Percentiles rank a stretch among this genome's conserved stretches.
Conservation (phyloP, 2,797 vertebrate species). For the Eleutherodactylus coqui region DNA sequence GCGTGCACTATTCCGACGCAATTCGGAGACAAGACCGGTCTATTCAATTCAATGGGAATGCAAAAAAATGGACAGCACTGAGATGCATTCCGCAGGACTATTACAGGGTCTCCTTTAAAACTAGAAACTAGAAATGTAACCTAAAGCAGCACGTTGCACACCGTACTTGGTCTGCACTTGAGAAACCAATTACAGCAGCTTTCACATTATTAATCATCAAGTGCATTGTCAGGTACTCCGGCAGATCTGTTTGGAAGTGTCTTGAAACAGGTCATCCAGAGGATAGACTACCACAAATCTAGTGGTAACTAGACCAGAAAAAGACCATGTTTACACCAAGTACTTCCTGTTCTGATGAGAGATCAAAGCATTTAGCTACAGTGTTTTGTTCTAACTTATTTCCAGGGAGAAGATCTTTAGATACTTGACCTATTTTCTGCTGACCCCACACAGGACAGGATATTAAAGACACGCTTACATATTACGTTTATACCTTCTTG, state of each 20-base stretch:
- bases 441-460: slow-evolving; percentile 41
- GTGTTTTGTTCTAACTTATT: slow-evolving; percentile 36
- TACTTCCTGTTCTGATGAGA: slow-evolving; percentile 41
- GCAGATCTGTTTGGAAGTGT: background rate
- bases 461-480: slow-evolving; percentile 21
- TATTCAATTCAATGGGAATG: too few species aligned
- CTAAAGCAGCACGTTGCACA: too few species aligned
- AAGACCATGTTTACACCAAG: slow-evolving; percentile 27
- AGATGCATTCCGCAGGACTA: too few species aligned
- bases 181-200: background rate
- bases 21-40: too few species aligned
- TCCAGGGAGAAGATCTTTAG: slow-evolving; percentile 34
- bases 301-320: slow-evolving; percentile 27
- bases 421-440: slow-evolving; percentile 45
- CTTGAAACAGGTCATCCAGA: slow-evolving; percentile 35
- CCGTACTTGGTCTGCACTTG: too few species aligned
- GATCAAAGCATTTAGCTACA: slow-evolving; percentile 48
- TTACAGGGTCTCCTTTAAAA: too few species aligned
- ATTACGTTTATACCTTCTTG: slow-evolving; percentile 11
- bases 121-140: too few species aligned
- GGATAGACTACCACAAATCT: slow-evolving; percentile 23
- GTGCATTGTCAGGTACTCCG: slow-evolving; percentile 3
- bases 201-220: background rate
- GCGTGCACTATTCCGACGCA: too few species aligned
- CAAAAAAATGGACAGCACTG: too few species aligned